These are phyloP conservation scores for Muscicapa striata DNA, from an alignment of 2,797 vertebrate species.

Conservation along the genomic window DNA sequence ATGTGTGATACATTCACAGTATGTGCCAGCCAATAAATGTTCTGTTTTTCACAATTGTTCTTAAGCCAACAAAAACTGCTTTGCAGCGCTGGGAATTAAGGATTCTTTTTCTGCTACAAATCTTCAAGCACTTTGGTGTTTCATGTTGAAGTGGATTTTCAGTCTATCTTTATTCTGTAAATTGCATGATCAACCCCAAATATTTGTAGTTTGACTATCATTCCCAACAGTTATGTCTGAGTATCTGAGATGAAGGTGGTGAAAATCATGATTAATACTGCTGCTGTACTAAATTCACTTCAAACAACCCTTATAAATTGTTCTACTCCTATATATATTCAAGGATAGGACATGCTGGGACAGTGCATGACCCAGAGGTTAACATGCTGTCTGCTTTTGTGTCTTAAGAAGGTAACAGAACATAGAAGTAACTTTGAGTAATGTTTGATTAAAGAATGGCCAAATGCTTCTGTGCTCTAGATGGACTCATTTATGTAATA, in stretches of 20 bases:
- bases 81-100: slow-evolving; percentile 13
- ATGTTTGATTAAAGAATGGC: background rate
- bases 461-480: background rate
- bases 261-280: background rate
- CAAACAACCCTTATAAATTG: background rate
- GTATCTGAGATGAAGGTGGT: background rate
- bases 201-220: background rate
- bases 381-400: background rate
- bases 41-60: background rate
- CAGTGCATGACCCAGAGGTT: background rate
- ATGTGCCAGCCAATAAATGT: slow-evolving; percentile 7
- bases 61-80: slow-evolving; percentile 25
- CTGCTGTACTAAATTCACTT: background rate
- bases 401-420: background rate
- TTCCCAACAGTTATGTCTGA: background rate
- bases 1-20: background rate
- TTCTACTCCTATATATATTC: background rate
- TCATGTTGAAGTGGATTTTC: background rate
- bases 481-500: background rate
- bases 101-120: background rate
- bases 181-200: background rate
- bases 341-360: background rate
- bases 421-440: background rate
- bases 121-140: background rate
- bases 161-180: background rate